Evolutionary conservation across 2,113 vertebrate species (phyloP), one percentile per base, ranked within the genome.

Genomic region (Nyctereutes procyonoides): DNA sequence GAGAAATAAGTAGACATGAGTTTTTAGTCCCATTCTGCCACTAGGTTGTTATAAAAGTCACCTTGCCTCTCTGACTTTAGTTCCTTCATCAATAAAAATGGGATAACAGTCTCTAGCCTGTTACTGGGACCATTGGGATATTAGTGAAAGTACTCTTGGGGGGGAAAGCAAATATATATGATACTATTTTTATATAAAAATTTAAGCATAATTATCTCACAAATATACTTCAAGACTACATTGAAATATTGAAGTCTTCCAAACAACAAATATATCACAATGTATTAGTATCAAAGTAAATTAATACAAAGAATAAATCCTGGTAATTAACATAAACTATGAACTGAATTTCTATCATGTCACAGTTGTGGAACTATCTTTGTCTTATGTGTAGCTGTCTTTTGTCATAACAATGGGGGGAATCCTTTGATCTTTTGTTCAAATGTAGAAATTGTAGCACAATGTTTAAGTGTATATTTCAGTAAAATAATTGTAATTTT

Each of bases 141-240:
- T 76, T 67, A 62, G 5, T 88, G 62, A 83, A 94, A 51, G 20
- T 43, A 67, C 17, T 79, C 56, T n/a, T 3, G 38, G 26, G 1
- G 14, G 5, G 11, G 51, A 82, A 48, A 74, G 15, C n/a, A 83
- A 92, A 26, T 86, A 80, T 19, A n/a, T 63, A 43, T 77, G 30
- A 88, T 63, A 56, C 43, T 84, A 60, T 38, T 82, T 86, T 83
- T 82, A 76, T 24, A 43, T 76, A 74, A 85, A 93, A 80, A 79
- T 85, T 81, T 24, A 92, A 91, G 48, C 22, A 89, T 60, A 71
- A 89, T 82, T 93, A 80, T 89, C 55, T 97, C 43, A 93, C 67
- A 92, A 83, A 88, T 10, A n/a, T 63, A 94, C 48, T 87, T 96
- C 19, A 96, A 73, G 60, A 84, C 62, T 84, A 93, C 26, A 91